Evolutionary conservation across 92 coral and sea anemone genomes (phyloP).

Genomic region (Siderastrea radians): DNA sequence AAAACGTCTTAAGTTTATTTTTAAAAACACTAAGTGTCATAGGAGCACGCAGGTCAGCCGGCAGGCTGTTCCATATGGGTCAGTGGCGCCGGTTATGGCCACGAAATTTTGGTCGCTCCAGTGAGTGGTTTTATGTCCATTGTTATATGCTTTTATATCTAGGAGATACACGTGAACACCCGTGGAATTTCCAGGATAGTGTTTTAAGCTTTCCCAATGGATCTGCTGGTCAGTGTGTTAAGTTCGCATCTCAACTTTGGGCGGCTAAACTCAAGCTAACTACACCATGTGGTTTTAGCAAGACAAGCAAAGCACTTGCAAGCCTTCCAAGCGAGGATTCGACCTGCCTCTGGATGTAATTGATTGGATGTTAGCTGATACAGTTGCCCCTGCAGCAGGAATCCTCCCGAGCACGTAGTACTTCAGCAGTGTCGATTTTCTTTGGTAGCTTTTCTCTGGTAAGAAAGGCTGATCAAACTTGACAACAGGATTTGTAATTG

Average conservation of each 20-base stretch:
- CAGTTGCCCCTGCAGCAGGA: no score
- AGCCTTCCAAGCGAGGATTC: not conserved
- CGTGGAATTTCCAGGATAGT: not conserved
- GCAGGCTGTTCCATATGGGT: no score
- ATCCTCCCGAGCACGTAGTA: no score
- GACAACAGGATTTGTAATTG: no score
- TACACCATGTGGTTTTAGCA: not conserved
- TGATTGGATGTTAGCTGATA: not conserved
- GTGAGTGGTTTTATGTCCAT: not conserved
- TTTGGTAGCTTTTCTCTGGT: no score
- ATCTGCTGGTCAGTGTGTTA: not conserved
- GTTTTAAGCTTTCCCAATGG: not conserved
- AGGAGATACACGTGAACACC: not conserved
- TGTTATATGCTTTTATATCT: not conserved
- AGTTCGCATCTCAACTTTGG: not conserved
- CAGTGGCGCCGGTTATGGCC: not conserved
- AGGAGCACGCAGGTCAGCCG: no score
- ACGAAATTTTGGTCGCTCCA: not conserved
- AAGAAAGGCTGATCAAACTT: no score
- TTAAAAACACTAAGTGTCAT: no score
- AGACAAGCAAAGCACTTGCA: not conserved
- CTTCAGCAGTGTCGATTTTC: no score
- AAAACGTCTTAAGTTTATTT: no score
- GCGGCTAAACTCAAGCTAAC: not conserved
- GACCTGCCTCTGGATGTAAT: not conserved